Percentiles rank a stretch among this genome's conserved stretches.
These are phyloP conservation scores for Melanostigma gelatinosum DNA, from an alignment of 2,113 vertebrate species.

Conservation along the genomic window DNA sequence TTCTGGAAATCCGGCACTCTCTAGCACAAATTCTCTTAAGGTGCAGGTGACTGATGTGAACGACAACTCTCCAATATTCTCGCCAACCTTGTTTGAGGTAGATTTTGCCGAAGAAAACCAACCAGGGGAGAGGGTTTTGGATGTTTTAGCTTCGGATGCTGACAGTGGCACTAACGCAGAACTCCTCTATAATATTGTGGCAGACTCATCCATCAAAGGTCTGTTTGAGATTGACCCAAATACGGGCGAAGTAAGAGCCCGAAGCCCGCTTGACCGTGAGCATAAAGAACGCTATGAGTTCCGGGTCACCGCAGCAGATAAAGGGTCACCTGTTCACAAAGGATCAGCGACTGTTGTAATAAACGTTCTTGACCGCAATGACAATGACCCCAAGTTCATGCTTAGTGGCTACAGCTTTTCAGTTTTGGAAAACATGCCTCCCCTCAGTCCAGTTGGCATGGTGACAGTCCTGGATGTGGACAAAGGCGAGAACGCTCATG, in stretches of 20 bases:
- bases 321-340: conserved; percentile 93
- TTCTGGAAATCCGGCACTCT: conserved; percentile 96
- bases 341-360: conserved; percentile 94
- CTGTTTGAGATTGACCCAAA: conserved; percentile 93
- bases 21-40: conserved; percentile 96
- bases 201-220: conserved; percentile 89
- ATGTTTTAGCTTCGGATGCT: conserved; percentile 92
- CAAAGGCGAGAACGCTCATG: conserved; percentile 92
- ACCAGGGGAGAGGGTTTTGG: conserved; percentile 90
- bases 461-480: conserved; percentile 97
- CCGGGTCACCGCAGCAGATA: conserved; percentile 93
- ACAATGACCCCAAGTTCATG: conserved; percentile 99
- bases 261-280: conserved; percentile 93
- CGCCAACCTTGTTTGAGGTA: conserved; percentile 91
- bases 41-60: conserved; percentile 97
- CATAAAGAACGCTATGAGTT: conserved; percentile 94
- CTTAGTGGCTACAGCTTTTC: conserved; percentile 98
- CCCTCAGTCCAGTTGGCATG: conserved; percentile 97
- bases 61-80: conserved; percentile 95
- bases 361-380: conserved; percentile 95
- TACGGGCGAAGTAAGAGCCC: conserved; percentile 91
- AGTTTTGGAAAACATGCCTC: conserved; percentile 98
- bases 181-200: conserved; percentile 90
- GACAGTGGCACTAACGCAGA: conserved; percentile 95
- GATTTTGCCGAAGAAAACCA: conserved; percentile 95